phyloP scores from a whole-genome alignment of 1,140 invertebrate genomes.

The Argopecten irradians region DNA sequence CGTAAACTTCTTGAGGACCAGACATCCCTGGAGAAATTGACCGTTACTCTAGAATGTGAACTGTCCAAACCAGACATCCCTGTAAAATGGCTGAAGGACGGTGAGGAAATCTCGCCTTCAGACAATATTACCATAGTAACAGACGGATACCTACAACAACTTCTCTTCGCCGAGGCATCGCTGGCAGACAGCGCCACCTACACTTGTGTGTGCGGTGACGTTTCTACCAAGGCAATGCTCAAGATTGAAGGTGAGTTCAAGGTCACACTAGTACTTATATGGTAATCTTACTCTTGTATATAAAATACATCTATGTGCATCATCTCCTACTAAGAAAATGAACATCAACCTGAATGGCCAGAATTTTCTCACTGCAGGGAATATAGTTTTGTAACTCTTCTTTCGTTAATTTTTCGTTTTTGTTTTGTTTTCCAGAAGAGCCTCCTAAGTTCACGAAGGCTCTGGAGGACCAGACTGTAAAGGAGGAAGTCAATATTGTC shows the following conservation, averaged over 20 bases:
- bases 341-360: neutral
- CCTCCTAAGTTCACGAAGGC: conserved; percentile 59
- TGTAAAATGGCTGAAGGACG: conserved; percentile 76
- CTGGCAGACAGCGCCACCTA: conserved; percentile 64
- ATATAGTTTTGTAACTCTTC: neutral
- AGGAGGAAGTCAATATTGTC: conserved; percentile 50
- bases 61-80: conserved; percentile 68
- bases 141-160: conserved; percentile 58
- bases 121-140: conserved; percentile 73
- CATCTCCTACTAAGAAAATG: neutral
- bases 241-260: conserved; percentile 55
- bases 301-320: neutral
- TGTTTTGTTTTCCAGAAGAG: conserved; percentile 48
- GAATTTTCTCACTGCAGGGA: neutral
- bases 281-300: neutral
- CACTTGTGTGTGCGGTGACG: conserved; percentile 63
- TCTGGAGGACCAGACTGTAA: conserved; percentile 52
- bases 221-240: conserved; percentile 57
- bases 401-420: neutral
- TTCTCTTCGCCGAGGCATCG: conserved; percentile 61
- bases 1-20: conserved; percentile 65
- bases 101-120: conserved; percentile 64
- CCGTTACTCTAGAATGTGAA: conserved; percentile 71
- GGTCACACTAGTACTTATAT: neutral
- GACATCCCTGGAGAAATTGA: conserved; percentile 64